A percentile compares a stretch with the other conserved stretches of the same genome.
These are phyloP conservation scores for Piscicola geometra DNA, from an alignment of 2,888 invertebrate genomes.

Conservation along the genomic window DNA sequence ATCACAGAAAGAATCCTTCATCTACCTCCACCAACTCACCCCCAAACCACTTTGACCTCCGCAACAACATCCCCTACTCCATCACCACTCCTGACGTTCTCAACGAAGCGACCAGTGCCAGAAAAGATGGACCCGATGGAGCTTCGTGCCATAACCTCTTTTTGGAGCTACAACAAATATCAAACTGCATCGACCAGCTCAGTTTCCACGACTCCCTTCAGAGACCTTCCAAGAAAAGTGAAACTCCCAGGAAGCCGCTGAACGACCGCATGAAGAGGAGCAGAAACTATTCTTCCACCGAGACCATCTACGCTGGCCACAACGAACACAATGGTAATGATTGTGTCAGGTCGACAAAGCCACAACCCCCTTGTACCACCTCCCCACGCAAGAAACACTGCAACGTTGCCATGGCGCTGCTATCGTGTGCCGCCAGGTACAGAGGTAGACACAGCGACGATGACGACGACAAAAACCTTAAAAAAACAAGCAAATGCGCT, in stretches of 20 bases:
- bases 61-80: conserved; percentile 4
- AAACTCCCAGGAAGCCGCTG: not conserved
- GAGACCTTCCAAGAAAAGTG: conserved; percentile 20
- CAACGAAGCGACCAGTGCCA: not conserved
- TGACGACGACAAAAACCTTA: not conserved
- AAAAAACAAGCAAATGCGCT: not conserved
- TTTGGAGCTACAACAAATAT: not conserved
- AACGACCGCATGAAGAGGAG: not conserved
- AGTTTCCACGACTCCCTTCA: conserved; percentile 29
- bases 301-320: conserved; percentile 20
- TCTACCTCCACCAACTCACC: not conserved
- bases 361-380: too few species aligned
- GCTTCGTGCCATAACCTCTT: conserved; percentile 24
- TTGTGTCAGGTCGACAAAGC: not conserved
- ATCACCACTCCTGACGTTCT: not conserved
- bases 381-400: conserved; percentile 26
- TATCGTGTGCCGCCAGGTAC: conserved; percentile 28
- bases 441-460: not conserved
- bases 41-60: not conserved
- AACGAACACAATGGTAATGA: not conserved
- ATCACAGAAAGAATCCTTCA: not conserved
- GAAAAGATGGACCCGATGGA: conserved; percentile 28
- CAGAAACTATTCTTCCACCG: conserved; percentile 28
- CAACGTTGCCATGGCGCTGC: conserved; percentile 27
- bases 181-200: conserved; percentile 2